Conservation (phyloP, 2,888 invertebrate genomes). For the Lysandra coridon region DNA sequence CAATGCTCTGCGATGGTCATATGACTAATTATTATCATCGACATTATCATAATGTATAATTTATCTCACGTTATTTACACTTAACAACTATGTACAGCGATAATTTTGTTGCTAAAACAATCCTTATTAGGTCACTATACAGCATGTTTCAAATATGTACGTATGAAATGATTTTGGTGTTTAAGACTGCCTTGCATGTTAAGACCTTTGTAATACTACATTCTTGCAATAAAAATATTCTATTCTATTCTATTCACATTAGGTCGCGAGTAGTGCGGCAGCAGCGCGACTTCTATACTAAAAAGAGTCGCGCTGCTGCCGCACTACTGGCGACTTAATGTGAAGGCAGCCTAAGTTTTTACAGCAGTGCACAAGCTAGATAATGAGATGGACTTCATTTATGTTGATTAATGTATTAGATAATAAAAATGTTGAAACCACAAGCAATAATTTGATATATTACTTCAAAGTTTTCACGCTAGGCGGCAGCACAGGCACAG, state of each 20-base stretch:
- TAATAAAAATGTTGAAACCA: not conserved
- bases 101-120: constrained; percentile 7
- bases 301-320: too few species aligned
- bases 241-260: too few species aligned
- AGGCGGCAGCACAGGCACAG: too few species aligned
- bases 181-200: too few species aligned
- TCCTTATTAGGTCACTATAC: not conserved
- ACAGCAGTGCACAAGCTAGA: not conserved
- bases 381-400: not conserved
- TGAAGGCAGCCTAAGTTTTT: too few species aligned
- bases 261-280: too few species aligned
- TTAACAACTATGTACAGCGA: not conserved
- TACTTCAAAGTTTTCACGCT: too few species aligned
- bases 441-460: not conserved
- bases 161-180: not conserved
- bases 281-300: too few species aligned
- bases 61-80: not conserved
- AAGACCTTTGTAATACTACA: too few species aligned
- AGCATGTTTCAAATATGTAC: not conserved
- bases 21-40: constrained; percentile 8
- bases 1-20: constrained; percentile 1
- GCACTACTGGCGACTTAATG: too few species aligned
- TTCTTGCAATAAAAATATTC: too few species aligned
- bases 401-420: not conserved
- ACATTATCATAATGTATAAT: not conserved